A percentile compares a stretch with the other conserved stretches of the same genome.
Conservation (phyloP, 2,113 vertebrate species). For the Mungos mungo region DNA sequence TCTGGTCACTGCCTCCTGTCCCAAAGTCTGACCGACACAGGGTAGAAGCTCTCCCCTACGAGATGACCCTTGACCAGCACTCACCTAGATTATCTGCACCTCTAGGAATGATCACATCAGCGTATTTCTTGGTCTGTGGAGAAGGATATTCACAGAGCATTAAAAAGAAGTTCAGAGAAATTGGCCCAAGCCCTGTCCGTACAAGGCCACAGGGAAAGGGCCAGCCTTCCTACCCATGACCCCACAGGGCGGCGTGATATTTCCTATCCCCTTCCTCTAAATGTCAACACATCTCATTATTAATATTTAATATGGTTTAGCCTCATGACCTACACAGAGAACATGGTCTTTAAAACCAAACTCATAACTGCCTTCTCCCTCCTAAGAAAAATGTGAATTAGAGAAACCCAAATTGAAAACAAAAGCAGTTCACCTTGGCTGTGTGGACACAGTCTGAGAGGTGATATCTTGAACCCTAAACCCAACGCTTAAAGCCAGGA, state of each 20-base stretch:
- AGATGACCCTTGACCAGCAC: background rate
- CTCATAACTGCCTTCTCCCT: background rate
- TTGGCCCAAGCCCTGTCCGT: background rate
- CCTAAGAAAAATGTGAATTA: background rate
- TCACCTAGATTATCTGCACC: slow-evolving; percentile 97
- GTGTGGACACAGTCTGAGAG: background rate
- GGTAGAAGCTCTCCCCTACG: rapidly evolving
- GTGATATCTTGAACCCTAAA: background rate
- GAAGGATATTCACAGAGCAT: slow-evolving; percentile 21
- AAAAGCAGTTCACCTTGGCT: too few species aligned
- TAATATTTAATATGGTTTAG: background rate
- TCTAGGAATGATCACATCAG: slow-evolving; percentile 97
- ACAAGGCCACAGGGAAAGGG: background rate
- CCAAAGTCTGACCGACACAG: background rate
- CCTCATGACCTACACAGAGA: background rate
- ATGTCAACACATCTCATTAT: background rate
- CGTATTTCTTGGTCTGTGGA: slow-evolving; percentile 97
- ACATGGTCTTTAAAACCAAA: background rate
- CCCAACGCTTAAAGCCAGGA: background rate
- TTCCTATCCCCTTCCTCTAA: background rate
- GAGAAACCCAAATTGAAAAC: background rate
- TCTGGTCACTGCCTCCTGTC: background rate
- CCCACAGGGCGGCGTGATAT: rapidly evolving
- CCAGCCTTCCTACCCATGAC: background rate
- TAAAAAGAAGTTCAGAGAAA: background rate